These are phyloP conservation scores for Hypomecis punctinalis DNA, from an alignment of 2,888 invertebrate genomes.

Conservation along the genomic window DNA sequence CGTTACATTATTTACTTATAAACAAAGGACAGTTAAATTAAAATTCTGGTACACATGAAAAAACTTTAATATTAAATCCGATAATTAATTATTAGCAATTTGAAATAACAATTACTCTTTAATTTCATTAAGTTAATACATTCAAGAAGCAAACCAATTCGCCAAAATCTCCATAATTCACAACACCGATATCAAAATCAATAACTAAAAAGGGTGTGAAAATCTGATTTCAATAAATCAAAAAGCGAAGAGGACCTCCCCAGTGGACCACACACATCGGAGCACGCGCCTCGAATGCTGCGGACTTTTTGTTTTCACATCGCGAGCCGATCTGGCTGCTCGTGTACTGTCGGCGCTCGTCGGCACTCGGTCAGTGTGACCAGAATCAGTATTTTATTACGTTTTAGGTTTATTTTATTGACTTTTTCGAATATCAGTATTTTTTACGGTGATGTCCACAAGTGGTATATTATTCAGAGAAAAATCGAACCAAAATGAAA, in stretches of 20 bases:
- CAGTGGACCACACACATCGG: conserved; percentile 89
- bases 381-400: no score
- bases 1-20: no score
- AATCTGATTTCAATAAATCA: conserved; percentile 80
- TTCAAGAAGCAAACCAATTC: conserved; percentile 21
- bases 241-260: conserved; percentile 79
- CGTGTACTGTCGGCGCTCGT: conserved; percentile 73
- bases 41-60: no score
- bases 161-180: conserved; percentile 32
- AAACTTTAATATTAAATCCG: no score
- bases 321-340: conserved; percentile 65
- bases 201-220: conserved; percentile 73
- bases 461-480: no score
- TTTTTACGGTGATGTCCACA: no score
- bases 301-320: conserved; percentile 76
- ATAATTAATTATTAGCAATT: no score
- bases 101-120: no score
- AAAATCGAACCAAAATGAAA: no score
- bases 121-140: background rate
- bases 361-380: conserved; percentile 65
- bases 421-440: no score
- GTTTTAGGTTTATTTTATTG: no score
- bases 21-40: no score
- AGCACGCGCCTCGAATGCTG: conserved; percentile 90
- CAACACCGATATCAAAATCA: conserved; percentile 48